phyloP scores from a whole-genome alignment of 2,113 vertebrate genomes.

The Thunnus maccoyii region DNA sequence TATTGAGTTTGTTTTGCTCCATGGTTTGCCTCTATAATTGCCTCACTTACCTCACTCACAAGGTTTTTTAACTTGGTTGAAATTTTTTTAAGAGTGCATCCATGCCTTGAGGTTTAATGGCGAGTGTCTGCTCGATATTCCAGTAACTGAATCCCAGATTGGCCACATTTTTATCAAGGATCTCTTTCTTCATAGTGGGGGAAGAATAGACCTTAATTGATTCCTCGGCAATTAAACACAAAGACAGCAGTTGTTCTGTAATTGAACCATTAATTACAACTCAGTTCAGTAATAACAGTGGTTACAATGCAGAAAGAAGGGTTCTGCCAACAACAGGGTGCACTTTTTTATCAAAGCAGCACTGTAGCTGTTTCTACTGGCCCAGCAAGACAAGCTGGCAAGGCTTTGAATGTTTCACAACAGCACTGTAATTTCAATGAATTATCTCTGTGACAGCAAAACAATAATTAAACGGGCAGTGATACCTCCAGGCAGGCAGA shows the following conservation, averaged over 20 bases:
- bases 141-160: conserved; percentile 59
- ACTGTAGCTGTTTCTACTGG: conserved; percentile 41
- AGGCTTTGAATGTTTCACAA: conserved; percentile 60
- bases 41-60: not conserved
- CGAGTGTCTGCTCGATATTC: conserved; percentile 51
- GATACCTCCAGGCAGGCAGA: conserved; percentile 62
- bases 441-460: conserved; percentile 77
- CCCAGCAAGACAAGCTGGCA: conserved; percentile 51
- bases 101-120: conserved; percentile 54
- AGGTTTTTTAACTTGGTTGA: conserved; percentile 30
- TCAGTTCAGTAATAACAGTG: conserved; percentile 38
- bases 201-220: conserved; percentile 51
- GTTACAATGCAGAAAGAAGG: conserved; percentile 21
- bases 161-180: conserved; percentile 48
- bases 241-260: conserved; percentile 48
- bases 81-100: conserved; percentile 29
- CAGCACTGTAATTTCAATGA: conserved; percentile 73
- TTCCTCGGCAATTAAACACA: conserved; percentile 72
- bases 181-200: conserved; percentile 32
- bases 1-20: conserved; percentile 37
- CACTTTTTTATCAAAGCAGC: conserved; percentile 44
- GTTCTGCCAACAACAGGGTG: conserved; percentile 43
- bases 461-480: conserved; percentile 77
- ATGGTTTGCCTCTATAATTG: conserved; percentile 44
- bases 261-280: conserved; percentile 75